Base-by-base conservation (phyloP, 2,888 invertebrate species). In the Ischnus inquisitorius region DNA sequence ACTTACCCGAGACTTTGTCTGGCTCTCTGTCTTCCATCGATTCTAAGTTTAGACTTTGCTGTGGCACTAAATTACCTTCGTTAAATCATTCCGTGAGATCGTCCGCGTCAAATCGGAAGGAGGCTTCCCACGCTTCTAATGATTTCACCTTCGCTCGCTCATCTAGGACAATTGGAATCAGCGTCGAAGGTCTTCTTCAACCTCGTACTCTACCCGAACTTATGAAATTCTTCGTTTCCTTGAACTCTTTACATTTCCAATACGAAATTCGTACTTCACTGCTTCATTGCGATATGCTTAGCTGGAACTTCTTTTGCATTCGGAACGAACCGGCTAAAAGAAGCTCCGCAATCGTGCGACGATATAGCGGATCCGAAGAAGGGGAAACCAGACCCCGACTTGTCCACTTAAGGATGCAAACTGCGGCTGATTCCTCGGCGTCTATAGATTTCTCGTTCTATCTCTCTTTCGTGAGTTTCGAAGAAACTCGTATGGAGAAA, bases 11-110 rank as follows among this genome's bases (percentile, higher is more conserved):
- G 25, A 16, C 22, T 14, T 43, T 19, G 28, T 25, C 46, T 8
- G 19, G 19, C 43, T 54, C 69, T 34, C 34, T 28, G 6, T 5
- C 57, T 57, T 28, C 78, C 19, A 34, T 3, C 16, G 65, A 16
- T 80, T 74, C 83, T 83, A 79, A 83, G 60, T 79, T 79, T 79
- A 79, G 71, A 79, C 8, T 48, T 46, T 14, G 54, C 22, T 22
- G 68, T 39, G 39, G 48, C 28, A 43, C 0, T 25, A 12, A 46
- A 77, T 34, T 69, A 22, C 34, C 48, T 16, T 81, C 65, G 22
- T 2, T 62, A 28, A 39, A 41, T 54, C 34, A 57, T 75, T 69
- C 10, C 25, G 54, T 77, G 60, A 28, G 19, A 46, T 16, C n/a
- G n/a, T 65, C 19, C 39, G 34, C 10, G 19, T 22, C 28, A 10